Conservation (phyloP, 2,888 invertebrate genomes). For the Drosophila multiciliata region DNA sequence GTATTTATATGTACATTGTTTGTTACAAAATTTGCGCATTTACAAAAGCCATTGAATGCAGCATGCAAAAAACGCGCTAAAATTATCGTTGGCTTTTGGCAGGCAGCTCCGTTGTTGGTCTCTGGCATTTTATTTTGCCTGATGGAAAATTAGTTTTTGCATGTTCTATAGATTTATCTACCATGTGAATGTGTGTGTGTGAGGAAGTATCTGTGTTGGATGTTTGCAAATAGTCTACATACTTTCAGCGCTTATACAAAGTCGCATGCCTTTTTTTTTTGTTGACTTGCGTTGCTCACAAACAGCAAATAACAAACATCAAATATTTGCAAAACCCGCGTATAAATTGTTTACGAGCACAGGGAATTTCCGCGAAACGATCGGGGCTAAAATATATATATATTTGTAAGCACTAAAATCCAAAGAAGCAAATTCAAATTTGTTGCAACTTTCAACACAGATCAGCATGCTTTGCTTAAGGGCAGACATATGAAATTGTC, state of each 20-base stretch:
- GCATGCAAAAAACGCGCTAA: slow-evolving; percentile 68
- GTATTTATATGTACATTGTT: slow-evolving; percentile 72
- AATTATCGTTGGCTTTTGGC: slow-evolving; percentile 70
- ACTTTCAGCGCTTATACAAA: slow-evolving; percentile 74
- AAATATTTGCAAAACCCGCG: slow-evolving; percentile 57
- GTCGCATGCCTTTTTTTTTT: slow-evolving; percentile 64
- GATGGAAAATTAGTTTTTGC: slow-evolving; percentile 78
- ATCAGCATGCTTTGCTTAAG: slow-evolving; percentile 1
- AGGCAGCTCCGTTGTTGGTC: slow-evolving; percentile 14
- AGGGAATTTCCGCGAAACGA: slow-evolving; percentile 38
- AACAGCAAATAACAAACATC: slow-evolving; percentile 54
- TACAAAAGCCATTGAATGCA: slow-evolving; percentile 66
- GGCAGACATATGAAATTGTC: neutral
- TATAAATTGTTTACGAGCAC: slow-evolving; percentile 59
- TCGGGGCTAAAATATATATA: slow-evolving; percentile 16
- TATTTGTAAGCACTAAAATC: slow-evolving; percentile 14
- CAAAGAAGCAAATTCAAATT: slow-evolving; percentile 4
- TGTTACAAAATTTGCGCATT: slow-evolving; percentile 77
- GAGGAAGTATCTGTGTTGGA: slow-evolving; percentile 40
- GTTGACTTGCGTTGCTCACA: slow-evolving; percentile 50
- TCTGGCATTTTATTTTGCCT: slow-evolving; percentile 68
- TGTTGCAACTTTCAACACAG: neutral
- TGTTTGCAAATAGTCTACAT: slow-evolving; percentile 81
- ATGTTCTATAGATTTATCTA: slow-evolving; percentile 62
- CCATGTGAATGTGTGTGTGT: slow-evolving; percentile 26